Conservation (phyloP, 2,113 vertebrate genomes). For the Probosciger aterrimus region DNA sequence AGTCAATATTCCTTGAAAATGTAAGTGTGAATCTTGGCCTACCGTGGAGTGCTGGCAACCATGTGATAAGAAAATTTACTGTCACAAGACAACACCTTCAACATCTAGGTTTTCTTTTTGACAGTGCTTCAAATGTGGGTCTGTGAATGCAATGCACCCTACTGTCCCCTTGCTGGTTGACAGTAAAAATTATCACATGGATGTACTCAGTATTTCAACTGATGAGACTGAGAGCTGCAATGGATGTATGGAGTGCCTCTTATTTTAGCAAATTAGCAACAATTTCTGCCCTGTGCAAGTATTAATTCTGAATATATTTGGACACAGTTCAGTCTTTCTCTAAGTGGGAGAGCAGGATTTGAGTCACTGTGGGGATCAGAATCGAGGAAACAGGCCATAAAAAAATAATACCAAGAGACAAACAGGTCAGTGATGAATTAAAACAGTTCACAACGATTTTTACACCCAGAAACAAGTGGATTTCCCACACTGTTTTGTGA, state of each 20-base stretch:
- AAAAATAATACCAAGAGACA: neutral
- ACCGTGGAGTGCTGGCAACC: neutral
- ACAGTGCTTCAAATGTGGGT: neutral
- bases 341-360: neutral
- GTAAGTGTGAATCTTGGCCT: neutral
- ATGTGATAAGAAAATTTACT: neutral
- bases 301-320: slow-evolving; percentile 29
- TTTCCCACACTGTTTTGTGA: neutral
- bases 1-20: neutral
- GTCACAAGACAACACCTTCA: neutral
- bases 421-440: neutral
- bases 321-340: slow-evolving; percentile 5
- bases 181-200: neutral
- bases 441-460: neutral
- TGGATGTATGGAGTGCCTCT: neutral
- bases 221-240: neutral
- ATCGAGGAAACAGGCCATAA: neutral
- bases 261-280: slow-evolving; percentile 33
- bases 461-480: neutral
- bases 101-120: neutral
- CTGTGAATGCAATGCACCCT: neutral
- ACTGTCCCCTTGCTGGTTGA: neutral
- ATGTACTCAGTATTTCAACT: neutral
- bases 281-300: slow-evolving; percentile 7
- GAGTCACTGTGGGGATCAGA: slow-evolving; percentile 9